phyloP scores from a whole-genome alignment of 2,797 vertebrate genomes.

The Rhincodon typus region DNA sequence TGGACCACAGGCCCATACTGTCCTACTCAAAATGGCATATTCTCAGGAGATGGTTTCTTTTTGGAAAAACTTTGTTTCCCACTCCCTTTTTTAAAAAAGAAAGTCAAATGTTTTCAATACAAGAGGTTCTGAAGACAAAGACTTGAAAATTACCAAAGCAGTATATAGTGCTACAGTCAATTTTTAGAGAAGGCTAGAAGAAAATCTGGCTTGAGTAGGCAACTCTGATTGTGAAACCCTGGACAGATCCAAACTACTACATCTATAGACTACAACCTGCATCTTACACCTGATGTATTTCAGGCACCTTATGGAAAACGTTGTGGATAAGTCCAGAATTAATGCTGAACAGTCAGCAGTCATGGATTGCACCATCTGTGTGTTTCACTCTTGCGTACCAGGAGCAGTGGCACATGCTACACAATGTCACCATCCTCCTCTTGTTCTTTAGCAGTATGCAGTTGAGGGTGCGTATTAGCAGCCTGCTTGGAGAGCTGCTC shows the following conservation, averaged over 20 bases:
- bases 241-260: background rate
- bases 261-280: background rate
- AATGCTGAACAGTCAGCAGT: slow-evolving; percentile 10
- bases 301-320: background rate
- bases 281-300: background rate
- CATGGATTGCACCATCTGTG: slow-evolving; percentile 17
- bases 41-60: background rate
- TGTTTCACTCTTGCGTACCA: background rate
- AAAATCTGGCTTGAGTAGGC: background rate
- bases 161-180: background rate
- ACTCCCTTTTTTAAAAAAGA: background rate
- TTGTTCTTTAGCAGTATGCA: background rate
- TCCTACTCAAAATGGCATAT: background rate
- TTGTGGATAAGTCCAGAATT: background rate
- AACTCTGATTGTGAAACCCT: background rate
- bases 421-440: background rate
- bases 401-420: background rate
- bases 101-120: background rate
- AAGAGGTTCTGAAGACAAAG: background rate
- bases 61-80: background rate
- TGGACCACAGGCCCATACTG: background rate
- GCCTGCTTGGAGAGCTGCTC: background rate
- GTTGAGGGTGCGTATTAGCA: background rate
- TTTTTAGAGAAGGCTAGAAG: background rate
- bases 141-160: slow-evolving; percentile 8